phyloP scores from a whole-genome alignment of 1,140 invertebrate genomes.

The Harlomillsia oculata region DNA sequence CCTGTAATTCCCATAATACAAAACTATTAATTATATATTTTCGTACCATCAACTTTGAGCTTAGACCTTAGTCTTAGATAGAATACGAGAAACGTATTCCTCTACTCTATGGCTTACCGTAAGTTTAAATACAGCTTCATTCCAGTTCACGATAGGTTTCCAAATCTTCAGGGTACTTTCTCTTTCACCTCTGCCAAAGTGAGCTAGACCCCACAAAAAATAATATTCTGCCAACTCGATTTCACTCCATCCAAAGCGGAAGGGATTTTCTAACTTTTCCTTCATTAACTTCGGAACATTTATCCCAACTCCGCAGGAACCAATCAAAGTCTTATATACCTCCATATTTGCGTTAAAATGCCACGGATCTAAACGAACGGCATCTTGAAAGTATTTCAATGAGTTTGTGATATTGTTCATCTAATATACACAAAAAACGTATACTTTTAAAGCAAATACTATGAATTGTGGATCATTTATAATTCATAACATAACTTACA shows the following conservation, averaged over 20 bases:
- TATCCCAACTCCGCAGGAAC: neutral
- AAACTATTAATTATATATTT: slow-evolving; percentile 1
- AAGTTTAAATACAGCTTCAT: slow-evolving; percentile 12
- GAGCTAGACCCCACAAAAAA: slow-evolving; percentile 14
- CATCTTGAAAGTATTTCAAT: slow-evolving; percentile 20
- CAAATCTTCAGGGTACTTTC: slow-evolving; percentile 15
- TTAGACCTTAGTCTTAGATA: too few species aligned
- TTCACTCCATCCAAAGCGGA: too few species aligned
- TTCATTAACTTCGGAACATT: neutral
- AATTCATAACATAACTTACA: slow-evolving; percentile 7
- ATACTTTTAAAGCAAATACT: neutral
- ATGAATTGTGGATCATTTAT: neutral
- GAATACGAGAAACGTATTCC: neutral
- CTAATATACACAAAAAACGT: slow-evolving; percentile 2
- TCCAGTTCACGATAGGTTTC: slow-evolving; percentile 6
- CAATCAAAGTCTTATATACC: slow-evolving; percentile 14
- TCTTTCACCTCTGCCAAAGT: slow-evolving; percentile 16
- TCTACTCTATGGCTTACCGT: slow-evolving; percentile 4
- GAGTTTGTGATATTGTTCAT: slow-evolving; percentile 7
- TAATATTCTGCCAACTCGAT: slow-evolving; percentile 16
- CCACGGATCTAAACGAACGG: slow-evolving; percentile 9
- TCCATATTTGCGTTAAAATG: slow-evolving; percentile 27
- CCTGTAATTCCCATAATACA: slow-evolving; percentile 19
- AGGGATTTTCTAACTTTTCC: neutral
- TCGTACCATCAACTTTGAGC: too few species aligned